phyloP scores from a whole-genome alignment of 2,113 vertebrate species.

The Phaetusa simplex region DNA sequence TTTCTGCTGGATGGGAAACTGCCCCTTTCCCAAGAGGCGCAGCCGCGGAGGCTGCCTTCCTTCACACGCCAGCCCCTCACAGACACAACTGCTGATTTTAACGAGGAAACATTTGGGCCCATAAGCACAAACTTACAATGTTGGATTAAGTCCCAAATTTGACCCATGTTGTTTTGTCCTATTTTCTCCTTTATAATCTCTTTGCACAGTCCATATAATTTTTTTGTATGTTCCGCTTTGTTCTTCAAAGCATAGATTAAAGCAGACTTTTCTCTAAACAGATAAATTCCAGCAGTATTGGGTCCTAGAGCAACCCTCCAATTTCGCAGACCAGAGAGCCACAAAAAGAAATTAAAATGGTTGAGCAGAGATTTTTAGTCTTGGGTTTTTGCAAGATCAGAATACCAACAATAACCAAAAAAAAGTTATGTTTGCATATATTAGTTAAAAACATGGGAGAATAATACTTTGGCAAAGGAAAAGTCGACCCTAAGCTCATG shows the following conservation, averaged over 20 bases:
- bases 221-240: conserved; percentile 14
- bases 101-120: neutral
- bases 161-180: neutral
- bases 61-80: neutral
- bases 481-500: neutral
- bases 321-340: conserved; percentile 42
- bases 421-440: neutral
- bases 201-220: neutral
- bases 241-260: conserved; percentile 44
- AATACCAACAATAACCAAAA: neutral
- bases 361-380: neutral
- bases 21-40: neutral
- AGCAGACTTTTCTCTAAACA: neutral
- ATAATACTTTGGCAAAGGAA: neutral
- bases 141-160: neutral
- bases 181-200: conserved; percentile 22
- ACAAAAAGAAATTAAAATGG: conserved; percentile 15
- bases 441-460: neutral
- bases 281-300: conserved; percentile 45
- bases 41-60: neutral
- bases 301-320: conserved; percentile 22
- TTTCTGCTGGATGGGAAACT: neutral
- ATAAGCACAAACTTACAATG: neutral
- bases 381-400: neutral
- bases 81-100: neutral